Evolutionary conservation across 2,113 vertebrate species (phyloP).

Genomic region (Leucoraja erinaceus): DNA sequence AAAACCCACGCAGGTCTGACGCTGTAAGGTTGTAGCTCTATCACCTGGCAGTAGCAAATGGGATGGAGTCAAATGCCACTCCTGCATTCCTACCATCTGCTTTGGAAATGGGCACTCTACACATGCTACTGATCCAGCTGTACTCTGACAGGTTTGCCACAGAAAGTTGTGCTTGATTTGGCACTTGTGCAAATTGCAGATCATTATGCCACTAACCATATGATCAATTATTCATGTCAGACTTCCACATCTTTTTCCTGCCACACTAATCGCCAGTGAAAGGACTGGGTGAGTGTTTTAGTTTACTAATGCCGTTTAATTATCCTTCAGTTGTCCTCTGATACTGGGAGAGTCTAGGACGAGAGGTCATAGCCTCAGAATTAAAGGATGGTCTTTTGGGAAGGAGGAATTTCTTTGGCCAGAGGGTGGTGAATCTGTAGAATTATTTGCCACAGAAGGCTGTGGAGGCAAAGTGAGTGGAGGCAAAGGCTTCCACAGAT

Average conservation of each 20-base stretch:
- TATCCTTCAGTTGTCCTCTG: neutral
- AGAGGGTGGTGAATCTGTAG: too few species aligned
- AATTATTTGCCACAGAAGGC: too few species aligned
- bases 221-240: neutral
- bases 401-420: too few species aligned
- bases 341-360: too few species aligned
- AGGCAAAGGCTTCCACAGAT: neutral
- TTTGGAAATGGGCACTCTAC: conserved; percentile 1
- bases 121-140: neutral
- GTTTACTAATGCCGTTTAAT: neutral
- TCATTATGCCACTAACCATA: neutral
- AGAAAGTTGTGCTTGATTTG: conserved; percentile 7
- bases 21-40: too few species aligned
- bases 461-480: too few species aligned
- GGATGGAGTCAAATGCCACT: neutral
- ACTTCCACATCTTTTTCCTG: too few species aligned
- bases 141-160: neutral
- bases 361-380: too few species aligned
- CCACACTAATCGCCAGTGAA: neutral
- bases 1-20: too few species aligned
- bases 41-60: neutral
- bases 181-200: neutral
- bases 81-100: neutral
- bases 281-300: neutral
- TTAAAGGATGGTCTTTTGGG: too few species aligned